Conservation (phyloP, 2,797 vertebrate genomes). For the Leptoclinus maculatus region DNA sequence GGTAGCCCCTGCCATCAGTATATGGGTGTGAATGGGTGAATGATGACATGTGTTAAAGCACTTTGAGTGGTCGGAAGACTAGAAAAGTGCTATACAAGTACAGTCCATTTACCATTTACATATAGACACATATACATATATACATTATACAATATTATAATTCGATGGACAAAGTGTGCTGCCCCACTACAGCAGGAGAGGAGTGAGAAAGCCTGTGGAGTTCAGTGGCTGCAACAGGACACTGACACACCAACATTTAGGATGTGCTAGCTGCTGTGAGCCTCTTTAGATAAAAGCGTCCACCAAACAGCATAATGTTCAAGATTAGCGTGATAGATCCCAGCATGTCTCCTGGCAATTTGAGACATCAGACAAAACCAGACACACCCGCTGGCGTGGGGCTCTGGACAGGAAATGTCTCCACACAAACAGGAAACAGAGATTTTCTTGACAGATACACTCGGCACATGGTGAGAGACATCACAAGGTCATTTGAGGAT, state of each 20-base stretch:
- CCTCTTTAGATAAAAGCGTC: slow-evolving; percentile 33
- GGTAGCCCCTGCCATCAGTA: too few species aligned
- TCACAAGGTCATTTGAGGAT: slow-evolving; percentile 3
- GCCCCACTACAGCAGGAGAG: background rate
- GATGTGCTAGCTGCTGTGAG: background rate
- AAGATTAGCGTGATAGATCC: slow-evolving; percentile 28
- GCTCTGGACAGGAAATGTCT: slow-evolving; percentile 72
- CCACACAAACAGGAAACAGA: slow-evolving; percentile 77
- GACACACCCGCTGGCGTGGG: slow-evolving; percentile 62
- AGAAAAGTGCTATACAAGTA: too few species aligned
- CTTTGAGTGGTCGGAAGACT: too few species aligned
- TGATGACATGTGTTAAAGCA: too few species aligned
- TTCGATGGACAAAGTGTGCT: background rate
- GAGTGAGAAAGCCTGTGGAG: background rate
- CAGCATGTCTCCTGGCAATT: slow-evolving; percentile 27
- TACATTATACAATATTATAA: background rate
- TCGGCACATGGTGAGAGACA: slow-evolving; percentile 14
- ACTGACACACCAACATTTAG: slow-evolving; percentile 8
- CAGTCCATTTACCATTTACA: too few species aligned
- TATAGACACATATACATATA: too few species aligned
- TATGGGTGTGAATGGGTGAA: too few species aligned
- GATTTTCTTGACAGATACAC: slow-evolving; percentile 54
- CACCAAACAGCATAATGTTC: slow-evolving; percentile 2
- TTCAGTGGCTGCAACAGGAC: background rate
- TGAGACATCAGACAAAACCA: slow-evolving; percentile 55